A percentile compares a stretch with the other conserved stretches of the same genome.
phyloP scores from a whole-genome alignment of 1,140 invertebrate genomes.

The Drosophila willistoni region DNA sequence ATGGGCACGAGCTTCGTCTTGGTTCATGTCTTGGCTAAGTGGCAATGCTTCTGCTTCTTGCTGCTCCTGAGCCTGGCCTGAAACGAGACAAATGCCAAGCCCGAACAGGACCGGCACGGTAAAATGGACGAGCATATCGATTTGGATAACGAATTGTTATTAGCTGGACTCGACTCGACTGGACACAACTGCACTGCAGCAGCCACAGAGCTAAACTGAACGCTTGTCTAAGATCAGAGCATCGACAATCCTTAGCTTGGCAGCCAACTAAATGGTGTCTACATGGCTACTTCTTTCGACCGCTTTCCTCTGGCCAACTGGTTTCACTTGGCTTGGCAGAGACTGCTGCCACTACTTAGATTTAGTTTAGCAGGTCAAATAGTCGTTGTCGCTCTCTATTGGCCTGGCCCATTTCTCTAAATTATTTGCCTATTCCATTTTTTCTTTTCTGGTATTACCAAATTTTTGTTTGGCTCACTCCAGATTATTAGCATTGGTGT shows the following conservation, averaged over 20 bases:
- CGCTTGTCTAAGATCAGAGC: slow-evolving; percentile 40
- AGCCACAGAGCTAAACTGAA: slow-evolving; percentile 69
- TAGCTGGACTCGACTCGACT: slow-evolving; percentile 4
- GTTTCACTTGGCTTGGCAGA: slow-evolving; percentile 44
- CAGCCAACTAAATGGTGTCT: slow-evolving; percentile 15
- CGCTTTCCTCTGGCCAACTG: slow-evolving; percentile 62
- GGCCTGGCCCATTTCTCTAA: slow-evolving; percentile 31
- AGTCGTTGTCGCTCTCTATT: slow-evolving; percentile 15
- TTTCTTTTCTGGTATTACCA: slow-evolving; percentile 34
- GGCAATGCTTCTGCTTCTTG: not conserved
- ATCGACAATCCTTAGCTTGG: slow-evolving; percentile 49
- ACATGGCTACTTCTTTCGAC: slow-evolving; percentile 12
- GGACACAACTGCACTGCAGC: slow-evolving; percentile 72
- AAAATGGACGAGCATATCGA: slow-evolving; percentile 10
- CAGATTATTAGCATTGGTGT: not conserved
- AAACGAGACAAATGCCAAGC: slow-evolving; percentile 28
- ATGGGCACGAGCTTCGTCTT: slow-evolving; percentile 25
- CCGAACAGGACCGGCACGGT: slow-evolving; percentile 57
- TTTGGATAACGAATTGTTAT: slow-evolving; percentile 32
- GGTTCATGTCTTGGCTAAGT: slow-evolving; percentile 53
- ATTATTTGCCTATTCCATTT: slow-evolving; percentile 48
- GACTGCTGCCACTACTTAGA: slow-evolving; percentile 24
- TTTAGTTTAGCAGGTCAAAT: slow-evolving; percentile 74
- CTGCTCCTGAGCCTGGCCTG: slow-evolving; percentile 31
- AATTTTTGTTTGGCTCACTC: slow-evolving; percentile 20